Evolutionary conservation across 2,888 invertebrate species (phyloP).

Genomic region (Pandemis cinnamomeana): DNA sequence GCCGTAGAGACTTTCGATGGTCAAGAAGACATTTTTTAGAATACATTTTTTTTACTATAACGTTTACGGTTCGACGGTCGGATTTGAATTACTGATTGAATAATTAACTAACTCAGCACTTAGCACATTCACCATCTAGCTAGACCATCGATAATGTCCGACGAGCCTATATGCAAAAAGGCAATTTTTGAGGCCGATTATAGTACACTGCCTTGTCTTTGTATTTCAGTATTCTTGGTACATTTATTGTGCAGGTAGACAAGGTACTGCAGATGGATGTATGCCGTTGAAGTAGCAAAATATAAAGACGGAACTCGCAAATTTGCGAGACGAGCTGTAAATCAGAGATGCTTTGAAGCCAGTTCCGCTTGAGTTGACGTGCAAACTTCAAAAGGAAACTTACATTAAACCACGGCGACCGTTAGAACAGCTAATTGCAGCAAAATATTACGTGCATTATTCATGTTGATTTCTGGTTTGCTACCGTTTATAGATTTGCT

Average conservation of each 20-base stretch:
- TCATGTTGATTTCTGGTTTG: neutral
- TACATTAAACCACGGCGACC: slow-evolving; percentile 9
- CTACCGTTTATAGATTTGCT: slow-evolving; percentile 1
- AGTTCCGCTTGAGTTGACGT: neutral
- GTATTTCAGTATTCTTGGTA: neutral
- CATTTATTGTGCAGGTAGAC: neutral
- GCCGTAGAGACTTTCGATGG: too few relatives aligned
- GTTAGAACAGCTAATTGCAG: slow-evolving; percentile 1
- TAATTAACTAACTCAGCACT: too few relatives aligned
- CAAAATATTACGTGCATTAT: neutral
- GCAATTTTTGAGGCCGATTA: too few relatives aligned
- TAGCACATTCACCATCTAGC: too few relatives aligned
- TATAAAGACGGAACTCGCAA: slow-evolving; percentile 17
- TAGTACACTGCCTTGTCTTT: neutral
- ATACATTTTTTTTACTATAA: too few relatives aligned
- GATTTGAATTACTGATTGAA: too few relatives aligned
- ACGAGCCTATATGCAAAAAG: too few relatives aligned
- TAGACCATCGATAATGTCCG: too few relatives aligned
- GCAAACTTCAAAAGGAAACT: slow-evolving; percentile 20
- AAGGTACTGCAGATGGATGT: neutral
- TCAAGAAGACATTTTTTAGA: too few relatives aligned
- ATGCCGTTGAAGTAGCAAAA: slow-evolving; percentile 6
- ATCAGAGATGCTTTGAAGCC: slow-evolving; percentile 21
- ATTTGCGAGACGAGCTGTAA: slow-evolving; percentile 8
- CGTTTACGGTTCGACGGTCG: too few relatives aligned